Conservation (phyloP, 2,113 vertebrate species). For the Pleuronectes platessa region DNA sequence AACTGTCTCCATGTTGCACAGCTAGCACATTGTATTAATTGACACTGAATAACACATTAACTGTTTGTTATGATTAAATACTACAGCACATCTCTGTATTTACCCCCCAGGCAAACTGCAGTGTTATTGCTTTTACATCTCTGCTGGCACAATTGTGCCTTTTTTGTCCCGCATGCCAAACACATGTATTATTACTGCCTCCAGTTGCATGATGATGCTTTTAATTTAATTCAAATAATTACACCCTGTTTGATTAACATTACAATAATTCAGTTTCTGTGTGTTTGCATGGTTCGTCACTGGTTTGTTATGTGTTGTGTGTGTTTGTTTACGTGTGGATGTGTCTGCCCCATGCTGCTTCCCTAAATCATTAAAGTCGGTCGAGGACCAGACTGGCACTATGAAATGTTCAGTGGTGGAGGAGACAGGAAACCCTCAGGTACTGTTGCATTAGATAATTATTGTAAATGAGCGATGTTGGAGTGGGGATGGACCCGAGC, state of each 20-base stretch:
- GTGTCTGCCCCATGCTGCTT: conserved; percentile 72
- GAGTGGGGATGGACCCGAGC: conserved; percentile 1
- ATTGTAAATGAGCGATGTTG: conserved; percentile 17
- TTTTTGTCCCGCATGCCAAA: conserved; percentile 38
- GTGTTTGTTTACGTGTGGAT: conserved; percentile 18
- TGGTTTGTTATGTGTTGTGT: conserved; percentile 71
- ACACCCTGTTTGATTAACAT: conserved; percentile 71
- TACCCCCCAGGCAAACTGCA: conserved; percentile 25
- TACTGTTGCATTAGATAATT: conserved; percentile 77
- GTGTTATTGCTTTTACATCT: conserved; percentile 30
- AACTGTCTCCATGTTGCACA: conserved; percentile 6
- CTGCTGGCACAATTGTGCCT: conserved; percentile 19
- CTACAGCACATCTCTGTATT: conserved; percentile 27
- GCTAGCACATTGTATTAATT: conserved; percentile 21
- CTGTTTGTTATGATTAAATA: conserved; percentile 35
- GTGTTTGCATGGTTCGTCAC: conserved; percentile 77
- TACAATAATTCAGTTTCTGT: conserved; percentile 64
- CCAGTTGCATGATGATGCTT: conserved; percentile 43
- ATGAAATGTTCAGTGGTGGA: conserved; percentile 89
- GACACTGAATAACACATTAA: conserved; percentile 56
- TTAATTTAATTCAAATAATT: conserved; percentile 57
- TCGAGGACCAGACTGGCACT: conserved; percentile 89
- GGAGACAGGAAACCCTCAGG: conserved; percentile 88
- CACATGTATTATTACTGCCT: conserved; percentile 30
- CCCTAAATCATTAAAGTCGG: conserved; percentile 86